These are phyloP conservation scores for Aradus depressus DNA, from an alignment of 2,888 invertebrate genomes.

Conservation along the genomic window DNA sequence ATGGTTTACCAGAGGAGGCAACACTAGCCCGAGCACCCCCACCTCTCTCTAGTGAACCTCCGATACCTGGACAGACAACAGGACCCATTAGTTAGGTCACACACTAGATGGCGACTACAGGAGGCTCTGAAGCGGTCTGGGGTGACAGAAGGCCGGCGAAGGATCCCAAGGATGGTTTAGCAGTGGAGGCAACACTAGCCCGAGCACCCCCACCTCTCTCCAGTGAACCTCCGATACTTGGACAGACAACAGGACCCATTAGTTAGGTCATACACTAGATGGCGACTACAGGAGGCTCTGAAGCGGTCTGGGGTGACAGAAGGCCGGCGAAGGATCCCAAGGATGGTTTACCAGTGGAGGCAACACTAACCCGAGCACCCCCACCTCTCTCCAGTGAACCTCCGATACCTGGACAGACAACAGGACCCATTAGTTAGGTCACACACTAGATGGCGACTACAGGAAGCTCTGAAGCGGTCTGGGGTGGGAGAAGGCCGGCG, in stretches of 20 bases:
- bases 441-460: too few relatives aligned
- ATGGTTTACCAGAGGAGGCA: slow-evolving; percentile 60
- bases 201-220: slow-evolving; percentile 64
- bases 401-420: slow-evolving; percentile 50
- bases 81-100: too few relatives aligned
- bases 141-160: slow-evolving; percentile 47
- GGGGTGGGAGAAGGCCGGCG: slow-evolving; percentile 44
- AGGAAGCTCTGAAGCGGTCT: too few relatives aligned
- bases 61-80: slow-evolving; percentile 50
- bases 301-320: too few relatives aligned
- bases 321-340: slow-evolving; percentile 65
- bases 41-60: slow-evolving; percentile 49
- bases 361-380: slow-evolving; percentile 67
- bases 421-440: too few relatives aligned
- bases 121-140: slow-evolving; percentile 34
- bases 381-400: slow-evolving; percentile 50
- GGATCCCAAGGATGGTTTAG: slow-evolving; percentile 78
- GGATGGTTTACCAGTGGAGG: slow-evolving; percentile 63
- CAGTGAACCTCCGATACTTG: slow-evolving; percentile 48
- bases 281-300: too few relatives aligned
- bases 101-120: too few relatives aligned
- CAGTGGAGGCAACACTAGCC: slow-evolving; percentile 54
- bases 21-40: slow-evolving; percentile 71
- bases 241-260: slow-evolving; percentile 43
- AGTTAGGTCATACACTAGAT: too few relatives aligned